Evolutionary conservation across 2,113 vertebrate genomes (phyloP).

Genomic region (Mesocricetus auratus): DNA sequence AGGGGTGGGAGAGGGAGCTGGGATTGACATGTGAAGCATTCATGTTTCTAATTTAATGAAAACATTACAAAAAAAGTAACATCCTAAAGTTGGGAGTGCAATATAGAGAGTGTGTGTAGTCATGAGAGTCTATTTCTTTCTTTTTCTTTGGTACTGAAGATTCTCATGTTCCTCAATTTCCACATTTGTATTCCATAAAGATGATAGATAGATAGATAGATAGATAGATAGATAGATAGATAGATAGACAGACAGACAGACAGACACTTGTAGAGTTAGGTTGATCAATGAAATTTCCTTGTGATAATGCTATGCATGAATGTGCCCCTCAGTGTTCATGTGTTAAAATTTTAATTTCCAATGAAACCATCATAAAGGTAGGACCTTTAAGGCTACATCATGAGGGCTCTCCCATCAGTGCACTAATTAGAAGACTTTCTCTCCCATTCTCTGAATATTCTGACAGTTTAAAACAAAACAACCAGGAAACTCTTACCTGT

Average conservation of each 20-base stretch:
- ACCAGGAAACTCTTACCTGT: conserved; percentile 70
- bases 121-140: too few relatives aligned
- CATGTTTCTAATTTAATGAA: too few relatives aligned
- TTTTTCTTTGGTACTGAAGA: too few relatives aligned
- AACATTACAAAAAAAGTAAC: too few relatives aligned
- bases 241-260: background rate
- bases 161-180: background rate
- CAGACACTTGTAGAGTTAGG: background rate
- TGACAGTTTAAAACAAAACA: conserved; percentile 58
- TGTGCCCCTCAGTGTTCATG: background rate
- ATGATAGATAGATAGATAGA: background rate
- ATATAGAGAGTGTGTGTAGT: too few relatives aligned
- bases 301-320: background rate
- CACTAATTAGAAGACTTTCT: background rate
- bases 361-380: background rate
- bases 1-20: too few relatives aligned
- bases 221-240: background rate
- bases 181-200: background rate
- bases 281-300: background rate
- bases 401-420: background rate
- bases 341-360: background rate
- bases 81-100: too few relatives aligned
- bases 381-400: background rate
- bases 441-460: background rate
- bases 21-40: too few relatives aligned